phyloP scores from a whole-genome alignment of 2,888 invertebrate genomes.

The Argyresthia albistria region DNA sequence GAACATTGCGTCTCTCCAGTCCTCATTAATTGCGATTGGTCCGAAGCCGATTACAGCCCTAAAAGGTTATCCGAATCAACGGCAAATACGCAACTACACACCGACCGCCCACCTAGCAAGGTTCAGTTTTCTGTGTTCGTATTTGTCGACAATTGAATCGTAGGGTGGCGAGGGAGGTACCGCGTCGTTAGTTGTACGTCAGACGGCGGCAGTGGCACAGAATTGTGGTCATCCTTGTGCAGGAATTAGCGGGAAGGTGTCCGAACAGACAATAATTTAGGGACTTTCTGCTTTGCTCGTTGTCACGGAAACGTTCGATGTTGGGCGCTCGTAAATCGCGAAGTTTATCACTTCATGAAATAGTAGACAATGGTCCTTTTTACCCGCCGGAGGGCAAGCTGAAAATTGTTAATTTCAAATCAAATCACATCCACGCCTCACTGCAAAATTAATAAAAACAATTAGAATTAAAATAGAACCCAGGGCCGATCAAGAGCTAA shows the following conservation, averaged over 20 bases:
- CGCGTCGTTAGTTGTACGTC: not conserved
- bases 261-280: not conserved
- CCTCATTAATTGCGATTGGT: not conserved
- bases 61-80: constrained; percentile 36
- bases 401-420: too few species aligned
- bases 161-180: constrained; percentile 17
- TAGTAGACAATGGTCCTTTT: too few species aligned
- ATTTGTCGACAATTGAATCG: constrained; percentile 39
- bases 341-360: too few species aligned
- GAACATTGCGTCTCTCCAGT: not conserved
- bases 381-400: too few species aligned
- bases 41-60: constrained; percentile 21
- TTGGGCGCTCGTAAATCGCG: too few species aligned
- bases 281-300: not conserved
- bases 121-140: not conserved
- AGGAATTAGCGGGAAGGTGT: not conserved
- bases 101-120: not conserved
- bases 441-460: too few species aligned
- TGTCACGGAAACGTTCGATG: too few species aligned
- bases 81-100: not conserved
- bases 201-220: not conserved
- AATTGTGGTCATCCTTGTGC: not conserved
- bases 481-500: too few species aligned
- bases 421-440: too few species aligned
- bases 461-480: too few species aligned